phyloP scores from a whole-genome alignment of 2,797 vertebrate genomes.

The Poeciliopsis infans region DNA sequence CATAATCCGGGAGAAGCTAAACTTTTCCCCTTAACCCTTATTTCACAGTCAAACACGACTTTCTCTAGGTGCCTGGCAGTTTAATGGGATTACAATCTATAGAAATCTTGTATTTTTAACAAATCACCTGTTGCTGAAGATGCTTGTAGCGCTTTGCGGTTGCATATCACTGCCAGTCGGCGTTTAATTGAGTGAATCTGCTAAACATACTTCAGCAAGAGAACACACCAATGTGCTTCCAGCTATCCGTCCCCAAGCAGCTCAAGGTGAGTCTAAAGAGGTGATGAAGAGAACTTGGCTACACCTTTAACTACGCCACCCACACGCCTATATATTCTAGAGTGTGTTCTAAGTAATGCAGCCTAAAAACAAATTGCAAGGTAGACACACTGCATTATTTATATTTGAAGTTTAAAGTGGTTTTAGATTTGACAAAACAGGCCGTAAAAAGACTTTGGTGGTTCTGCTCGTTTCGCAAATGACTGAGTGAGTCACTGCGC shows the following conservation, averaged over 20 bases:
- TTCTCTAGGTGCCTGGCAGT: not conserved
- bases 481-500: constrained; percentile 37
- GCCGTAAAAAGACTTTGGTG: constrained; percentile 39
- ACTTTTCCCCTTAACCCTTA: constrained; percentile 23
- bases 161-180: constrained; percentile 32
- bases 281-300: constrained; percentile 45
- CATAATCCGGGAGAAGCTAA: constrained; percentile 3
- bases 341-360: constrained; percentile 31
- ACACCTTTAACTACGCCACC: constrained; percentile 54
- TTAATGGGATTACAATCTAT: constrained; percentile 27
- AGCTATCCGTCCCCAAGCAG: constrained; percentile 41
- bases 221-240: constrained; percentile 26
- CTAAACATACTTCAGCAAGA: constrained; percentile 5
- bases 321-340: constrained; percentile 50
- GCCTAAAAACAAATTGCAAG: constrained; percentile 34
- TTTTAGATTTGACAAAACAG: constrained; percentile 35
- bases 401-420: constrained; percentile 29
- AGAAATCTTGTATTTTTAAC: constrained; percentile 25
- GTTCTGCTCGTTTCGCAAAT: constrained; percentile 35
- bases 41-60: constrained; percentile 8
- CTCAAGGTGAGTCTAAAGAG: constrained; percentile 31
- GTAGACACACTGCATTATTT: constrained; percentile 37
- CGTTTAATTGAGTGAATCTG: constrained; percentile 5
- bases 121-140: constrained; percentile 51
- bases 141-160: not conserved